Evolutionary conservation across 1,140 invertebrate species (phyloP), one percentile per base, ranked within the genome.

Genomic region (Tyrophagus putrescentiae): DNA sequence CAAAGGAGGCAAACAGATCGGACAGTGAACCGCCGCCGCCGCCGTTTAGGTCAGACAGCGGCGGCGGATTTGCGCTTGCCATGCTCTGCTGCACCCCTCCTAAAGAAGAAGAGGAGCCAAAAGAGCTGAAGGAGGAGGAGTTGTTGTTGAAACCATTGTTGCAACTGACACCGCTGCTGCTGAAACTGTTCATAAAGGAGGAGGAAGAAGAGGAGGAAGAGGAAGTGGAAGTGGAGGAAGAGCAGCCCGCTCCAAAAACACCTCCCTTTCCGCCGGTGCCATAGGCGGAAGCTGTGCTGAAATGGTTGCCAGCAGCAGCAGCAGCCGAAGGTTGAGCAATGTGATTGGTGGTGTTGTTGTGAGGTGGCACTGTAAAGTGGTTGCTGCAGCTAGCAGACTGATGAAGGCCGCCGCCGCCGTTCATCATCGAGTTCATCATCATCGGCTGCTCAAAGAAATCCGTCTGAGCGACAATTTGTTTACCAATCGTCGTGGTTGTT

Each of bases 71-170:
- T n/a, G n/a, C n/a, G n/a, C n/a, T n/a, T n/a, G n/a, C n/a, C n/a
- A n/a, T n/a, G n/a, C n/a, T n/a, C n/a, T n/a, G n/a, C n/a, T n/a
- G n/a, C n/a, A n/a, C n/a, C n/a, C n/a, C n/a, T n/a, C n/a, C n/a
- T n/a, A n/a, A n/a, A n/a, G n/a, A n/a, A n/a, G n/a, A n/a, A n/a
- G n/a, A 73, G 70, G 83, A 81, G 42, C 34, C 33, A 27, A 83
- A 79, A 1, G 81, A 76, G 66, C 81, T 80, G 61, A 80, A 13
- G 36, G 36, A 39, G 21, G 21, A 39, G 13, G 36, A 7, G 31
- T 48, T 48, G 21, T 21, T 48, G 23, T 21, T 9, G 7, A 21
- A 13, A 53, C 34, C 34, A 29, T 7, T 53, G 23, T 53, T 39
- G 36, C 36, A 11, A 39, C n/a, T 39, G 6, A 21, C 1, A 23